Conservation (phyloP, 1,140 invertebrate genomes). For the Latrodectus geometricus region DNA sequence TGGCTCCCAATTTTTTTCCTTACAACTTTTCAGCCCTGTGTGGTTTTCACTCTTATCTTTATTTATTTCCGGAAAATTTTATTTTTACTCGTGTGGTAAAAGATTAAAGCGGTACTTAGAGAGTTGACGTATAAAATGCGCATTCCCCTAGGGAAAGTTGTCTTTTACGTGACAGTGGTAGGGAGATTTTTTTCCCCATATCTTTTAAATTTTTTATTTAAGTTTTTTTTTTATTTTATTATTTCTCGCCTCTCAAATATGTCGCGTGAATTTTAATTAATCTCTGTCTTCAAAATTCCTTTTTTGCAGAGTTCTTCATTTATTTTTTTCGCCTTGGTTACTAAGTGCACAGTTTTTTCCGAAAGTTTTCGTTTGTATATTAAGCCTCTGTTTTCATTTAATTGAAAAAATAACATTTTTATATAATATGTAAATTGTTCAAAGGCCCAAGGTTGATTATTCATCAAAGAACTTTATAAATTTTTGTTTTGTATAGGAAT, state of each 20-base stretch:
- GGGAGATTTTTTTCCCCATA: conserved; percentile 8
- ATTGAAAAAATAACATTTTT: too few species aligned
- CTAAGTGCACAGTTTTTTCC: too few species aligned
- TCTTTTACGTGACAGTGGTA: neutral
- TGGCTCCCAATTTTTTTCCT: conserved; percentile 12
- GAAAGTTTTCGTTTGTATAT: too few species aligned
- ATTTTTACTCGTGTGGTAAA: conserved; percentile 8
- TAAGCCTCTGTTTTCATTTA: too few species aligned
- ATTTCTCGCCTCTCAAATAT: neutral
- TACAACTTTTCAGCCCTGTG: neutral
- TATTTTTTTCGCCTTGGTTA: too few species aligned
- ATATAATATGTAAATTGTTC: too few species aligned
- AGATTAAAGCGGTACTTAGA: conserved; percentile 49
- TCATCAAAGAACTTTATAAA: too few species aligned
- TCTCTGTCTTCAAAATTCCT: conserved; percentile 15
- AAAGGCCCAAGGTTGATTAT: too few species aligned
- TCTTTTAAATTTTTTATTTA: neutral
- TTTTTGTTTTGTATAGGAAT: too few species aligned
- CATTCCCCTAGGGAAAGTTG: conserved; percentile 22
- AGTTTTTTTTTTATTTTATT: neutral
- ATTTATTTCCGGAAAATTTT: conserved; percentile 44
- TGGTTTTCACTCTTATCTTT: conserved; percentile 33
- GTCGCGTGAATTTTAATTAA: conserved; percentile 50
- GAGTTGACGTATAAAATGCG: conserved; percentile 50
- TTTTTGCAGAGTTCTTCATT: too few species aligned